Evolutionary conservation across 2,113 vertebrate species (phyloP).

Genomic region (Scartelaos histophorus): DNA sequence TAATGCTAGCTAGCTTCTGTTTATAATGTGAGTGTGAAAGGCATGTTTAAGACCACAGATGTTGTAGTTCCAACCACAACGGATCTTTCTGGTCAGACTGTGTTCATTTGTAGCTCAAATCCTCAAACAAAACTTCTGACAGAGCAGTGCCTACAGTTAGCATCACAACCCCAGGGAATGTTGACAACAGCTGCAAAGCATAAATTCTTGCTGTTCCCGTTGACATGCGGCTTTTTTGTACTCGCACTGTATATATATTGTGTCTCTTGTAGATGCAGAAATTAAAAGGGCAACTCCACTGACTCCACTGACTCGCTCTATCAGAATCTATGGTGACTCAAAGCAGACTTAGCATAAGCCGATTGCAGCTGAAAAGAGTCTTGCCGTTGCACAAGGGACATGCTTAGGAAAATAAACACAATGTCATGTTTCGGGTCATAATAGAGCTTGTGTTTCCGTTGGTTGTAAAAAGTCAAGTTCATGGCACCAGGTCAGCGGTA

Average conservation of each 20-base stretch:
- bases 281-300: conserved; percentile 40
- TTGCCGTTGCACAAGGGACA: not conserved
- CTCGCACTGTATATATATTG: not conserved
- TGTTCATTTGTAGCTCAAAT: no score
- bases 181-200: no score
- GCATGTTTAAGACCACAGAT: no score
- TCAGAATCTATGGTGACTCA: conserved; percentile 49
- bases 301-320: conserved; percentile 49
- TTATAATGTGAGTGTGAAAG: no score
- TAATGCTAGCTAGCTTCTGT: no score
- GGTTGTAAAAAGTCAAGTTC: conserved; percentile 1
- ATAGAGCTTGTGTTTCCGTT: conserved; percentile 27
- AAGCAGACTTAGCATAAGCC: conserved; percentile 56
- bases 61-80: no score
- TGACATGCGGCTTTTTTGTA: not conserved
- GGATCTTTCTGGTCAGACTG: no score
- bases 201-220: no score
- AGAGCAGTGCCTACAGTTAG: no score
- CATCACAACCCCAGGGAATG: no score
- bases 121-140: no score
- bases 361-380: conserved; percentile 26
- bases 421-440: conserved; percentile 37
- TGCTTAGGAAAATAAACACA: conserved; percentile 18
- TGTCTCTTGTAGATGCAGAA: not conserved
- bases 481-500: conserved; percentile 22